phyloP scores from a whole-genome alignment of 2,113 vertebrate species.

The Tetrax tetrax region DNA sequence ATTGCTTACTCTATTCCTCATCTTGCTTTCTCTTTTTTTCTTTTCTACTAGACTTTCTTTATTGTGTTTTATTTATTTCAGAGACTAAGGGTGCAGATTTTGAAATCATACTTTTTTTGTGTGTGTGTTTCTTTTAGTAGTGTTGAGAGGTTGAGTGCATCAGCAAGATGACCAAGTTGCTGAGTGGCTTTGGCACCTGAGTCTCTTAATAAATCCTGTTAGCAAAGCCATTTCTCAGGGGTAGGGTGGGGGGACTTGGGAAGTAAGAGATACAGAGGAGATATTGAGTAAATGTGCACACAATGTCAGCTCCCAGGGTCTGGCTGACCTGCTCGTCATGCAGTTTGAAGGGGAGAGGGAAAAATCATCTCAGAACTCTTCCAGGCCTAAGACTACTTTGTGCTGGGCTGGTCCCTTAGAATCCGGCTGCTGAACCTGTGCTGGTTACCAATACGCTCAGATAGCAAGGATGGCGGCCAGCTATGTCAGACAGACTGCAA shows the following conservation, averaged over 20 bases:
- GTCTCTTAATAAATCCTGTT: neutral
- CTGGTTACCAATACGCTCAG: neutral
- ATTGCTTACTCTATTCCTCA: neutral
- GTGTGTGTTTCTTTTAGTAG: neutral
- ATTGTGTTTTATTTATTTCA: neutral
- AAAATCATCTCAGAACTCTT: neutral
- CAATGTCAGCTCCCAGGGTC: neutral
- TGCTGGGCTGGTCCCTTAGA: neutral
- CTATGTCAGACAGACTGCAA: neutral
- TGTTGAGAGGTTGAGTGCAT: neutral
- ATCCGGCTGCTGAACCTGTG: neutral
- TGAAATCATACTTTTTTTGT: neutral
- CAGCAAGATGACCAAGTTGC: neutral
- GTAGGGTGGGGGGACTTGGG: neutral
- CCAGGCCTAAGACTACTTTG: neutral
- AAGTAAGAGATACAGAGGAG: neutral
- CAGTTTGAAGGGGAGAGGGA: neutral
- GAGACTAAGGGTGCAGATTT: neutral
- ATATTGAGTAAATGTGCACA: neutral
- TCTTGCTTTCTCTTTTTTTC: neutral
- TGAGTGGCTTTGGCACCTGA: conserved; percentile 23
- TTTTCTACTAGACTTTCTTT: neutral
- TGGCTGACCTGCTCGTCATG: neutral
- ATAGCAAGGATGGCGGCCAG: neutral
- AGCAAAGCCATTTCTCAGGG: neutral